phyloP scores from a whole-genome alignment of 2,888 invertebrate genomes.

The Esperia sulphurella region DNA sequence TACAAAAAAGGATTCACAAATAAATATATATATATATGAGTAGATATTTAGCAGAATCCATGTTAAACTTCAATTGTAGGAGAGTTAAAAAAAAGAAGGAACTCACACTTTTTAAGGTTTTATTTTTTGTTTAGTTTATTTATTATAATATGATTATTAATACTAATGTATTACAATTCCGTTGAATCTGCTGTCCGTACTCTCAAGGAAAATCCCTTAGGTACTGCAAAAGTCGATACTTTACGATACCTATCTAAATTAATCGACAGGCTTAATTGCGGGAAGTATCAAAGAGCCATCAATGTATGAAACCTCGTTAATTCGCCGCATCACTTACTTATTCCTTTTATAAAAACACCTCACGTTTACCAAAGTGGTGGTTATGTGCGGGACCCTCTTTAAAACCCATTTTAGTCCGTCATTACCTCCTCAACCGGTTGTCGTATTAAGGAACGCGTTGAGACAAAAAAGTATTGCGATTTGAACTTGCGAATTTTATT shows the following conservation, averaged over 20 bases:
- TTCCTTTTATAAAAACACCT: slow-evolving; percentile 1
- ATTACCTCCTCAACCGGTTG: slow-evolving; percentile 10
- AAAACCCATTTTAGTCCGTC: slow-evolving; percentile 8
- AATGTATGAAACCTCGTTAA: background rate
- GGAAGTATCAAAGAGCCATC: background rate
- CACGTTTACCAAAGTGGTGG: slow-evolving; percentile 5
- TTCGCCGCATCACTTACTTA: background rate
- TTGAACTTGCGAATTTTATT: background rate
- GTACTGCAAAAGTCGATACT: too few relatives aligned
- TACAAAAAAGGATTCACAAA: too few relatives aligned
- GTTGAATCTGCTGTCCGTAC: too few relatives aligned
- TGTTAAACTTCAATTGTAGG: too few relatives aligned
- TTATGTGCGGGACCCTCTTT: slow-evolving; percentile 8
- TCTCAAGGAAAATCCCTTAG: too few relatives aligned
- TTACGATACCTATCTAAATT: background rate
- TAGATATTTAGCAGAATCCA: too few relatives aligned
- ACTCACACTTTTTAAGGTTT: too few relatives aligned
- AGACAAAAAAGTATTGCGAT: background rate
- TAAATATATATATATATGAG: too few relatives aligned
- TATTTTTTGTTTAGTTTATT: too few relatives aligned
- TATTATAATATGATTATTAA: too few relatives aligned
- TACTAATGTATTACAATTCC: too few relatives aligned
- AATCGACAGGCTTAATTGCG: background rate
- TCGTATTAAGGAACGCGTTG: background rate
- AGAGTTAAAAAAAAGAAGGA: too few relatives aligned